These are phyloP conservation scores for Tetrao urogallus DNA, from an alignment of 2,113 vertebrate species.

Conservation along the genomic window DNA sequence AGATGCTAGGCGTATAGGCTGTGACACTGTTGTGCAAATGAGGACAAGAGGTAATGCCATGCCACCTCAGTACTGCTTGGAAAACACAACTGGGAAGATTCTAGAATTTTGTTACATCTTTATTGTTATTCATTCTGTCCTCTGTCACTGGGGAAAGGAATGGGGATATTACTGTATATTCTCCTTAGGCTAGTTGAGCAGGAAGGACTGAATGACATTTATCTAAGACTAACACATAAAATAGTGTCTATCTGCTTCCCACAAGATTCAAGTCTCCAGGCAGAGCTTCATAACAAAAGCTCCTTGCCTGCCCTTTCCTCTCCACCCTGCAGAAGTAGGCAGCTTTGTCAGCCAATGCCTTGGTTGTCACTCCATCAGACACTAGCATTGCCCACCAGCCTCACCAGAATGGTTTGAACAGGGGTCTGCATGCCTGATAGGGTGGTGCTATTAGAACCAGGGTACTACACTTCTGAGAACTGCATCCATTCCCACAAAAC, in stretches of 20 bases:
- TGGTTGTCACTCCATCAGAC: not conserved
- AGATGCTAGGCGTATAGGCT: not conserved
- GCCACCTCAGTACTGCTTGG: not conserved
- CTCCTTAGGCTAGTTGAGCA: not conserved
- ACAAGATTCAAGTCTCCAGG: not conserved
- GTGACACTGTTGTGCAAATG: not conserved
- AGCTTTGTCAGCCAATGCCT: not conserved
- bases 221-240: not conserved
- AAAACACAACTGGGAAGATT: not conserved
- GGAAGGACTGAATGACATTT: not conserved
- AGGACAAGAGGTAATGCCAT: not conserved
- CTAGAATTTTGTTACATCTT: not conserved
- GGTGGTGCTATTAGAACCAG: not conserved
- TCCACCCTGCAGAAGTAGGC: not conserved
- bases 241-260: not conserved
- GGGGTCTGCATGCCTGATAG: rapidly evolving
- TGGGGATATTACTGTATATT: not conserved
- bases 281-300: not conserved
- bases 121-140: not conserved
- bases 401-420: not conserved
- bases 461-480: not conserved
- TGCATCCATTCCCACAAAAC: not conserved
- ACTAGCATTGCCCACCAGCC: not conserved
- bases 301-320: not conserved
- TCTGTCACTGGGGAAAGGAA: not conserved